Evolutionary conservation across 2,888 invertebrate genomes (phyloP), one percentile per base, ranked within the genome.

Genomic region (Eristalis tenax): DNA sequence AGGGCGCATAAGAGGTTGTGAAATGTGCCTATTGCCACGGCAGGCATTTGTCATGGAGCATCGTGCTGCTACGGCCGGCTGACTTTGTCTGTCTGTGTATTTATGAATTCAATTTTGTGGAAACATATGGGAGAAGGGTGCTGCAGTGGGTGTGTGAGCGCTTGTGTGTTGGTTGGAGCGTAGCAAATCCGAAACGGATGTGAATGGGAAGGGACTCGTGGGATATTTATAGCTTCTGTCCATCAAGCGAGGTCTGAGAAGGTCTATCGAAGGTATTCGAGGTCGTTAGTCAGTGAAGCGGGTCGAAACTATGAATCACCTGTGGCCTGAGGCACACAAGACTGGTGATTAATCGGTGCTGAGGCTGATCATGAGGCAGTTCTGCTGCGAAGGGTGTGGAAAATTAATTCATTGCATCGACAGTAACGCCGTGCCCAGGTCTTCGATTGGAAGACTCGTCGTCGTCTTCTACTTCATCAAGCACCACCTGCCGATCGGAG

Each of bases 71-170:
- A 32, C 32, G 32, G 63, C 23, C 57, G 35, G 13, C 59, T 56
- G 40, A 13, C 32, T 32, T 28, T 76, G 71, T 2, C 26, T 26
- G 26, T 4, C 26, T 4, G 32, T 32, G 32, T 32, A 32, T 56
- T 63, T 71, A 81, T 81, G 76, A 56, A 76, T 76, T 73, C 76
- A 68, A 84, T 84, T 81, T 81, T 69, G 68, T 26, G 80, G 75
- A 61, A 76, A 71, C 32, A 61, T 65, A 61, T 56, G 61, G 70
- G 50, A 56, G 71, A 66, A 70, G 59, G 35, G 26, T 11, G 35
- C 32, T 32, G 32, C 26, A 26, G 26, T 26, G 28, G 28, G 28
- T 35, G 35, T 35, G 35, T 35, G 35, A 1, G 35, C 10, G 10
- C 10, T 10, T 35, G 35, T 11, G 35, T 8, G 8, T 8, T 11